These are phyloP conservation scores for Anisognathus igniventris DNA, from an alignment of 2,797 vertebrate genomes.

Conservation along the genomic window DNA sequence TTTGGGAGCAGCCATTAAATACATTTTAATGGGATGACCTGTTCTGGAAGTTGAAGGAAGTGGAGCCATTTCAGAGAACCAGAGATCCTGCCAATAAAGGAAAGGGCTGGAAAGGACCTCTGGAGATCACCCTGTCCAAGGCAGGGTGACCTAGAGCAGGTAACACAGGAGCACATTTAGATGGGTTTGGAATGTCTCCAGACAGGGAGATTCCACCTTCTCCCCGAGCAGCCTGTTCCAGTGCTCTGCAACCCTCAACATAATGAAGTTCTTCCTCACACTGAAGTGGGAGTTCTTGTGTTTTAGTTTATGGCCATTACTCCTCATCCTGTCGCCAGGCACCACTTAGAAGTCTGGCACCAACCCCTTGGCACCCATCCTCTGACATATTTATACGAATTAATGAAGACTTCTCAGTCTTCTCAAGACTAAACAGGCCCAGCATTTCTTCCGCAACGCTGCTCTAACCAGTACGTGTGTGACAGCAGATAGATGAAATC, in stretches of 20 bases:
- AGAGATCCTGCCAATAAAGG: background rate
- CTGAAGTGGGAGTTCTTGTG: background rate
- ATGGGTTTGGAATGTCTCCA: background rate
- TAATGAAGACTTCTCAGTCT: background rate
- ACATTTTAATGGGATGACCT: accelerated
- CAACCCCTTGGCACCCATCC: background rate
- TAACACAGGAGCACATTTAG: background rate
- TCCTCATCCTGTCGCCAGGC: background rate
- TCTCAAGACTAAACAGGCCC: too few species aligned
- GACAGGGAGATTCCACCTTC: background rate
- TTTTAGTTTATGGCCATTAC: background rate
- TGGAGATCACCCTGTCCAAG: background rate
- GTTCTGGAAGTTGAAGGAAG: background rate
- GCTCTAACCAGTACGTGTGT: background rate
- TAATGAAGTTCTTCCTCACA: background rate
- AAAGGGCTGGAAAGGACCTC: background rate
- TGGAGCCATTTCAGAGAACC: background rate
- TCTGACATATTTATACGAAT: background rate
- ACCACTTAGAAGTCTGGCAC: background rate
- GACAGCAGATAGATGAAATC: accelerated
- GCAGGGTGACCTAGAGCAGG: background rate
- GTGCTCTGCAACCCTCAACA: background rate
- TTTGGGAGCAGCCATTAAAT: accelerated
- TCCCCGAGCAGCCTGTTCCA: background rate
- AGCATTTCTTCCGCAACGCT: background rate